Evolutionary conservation across 2,888 invertebrate genomes (phyloP).

Genomic region (Hesperia comma): DNA sequence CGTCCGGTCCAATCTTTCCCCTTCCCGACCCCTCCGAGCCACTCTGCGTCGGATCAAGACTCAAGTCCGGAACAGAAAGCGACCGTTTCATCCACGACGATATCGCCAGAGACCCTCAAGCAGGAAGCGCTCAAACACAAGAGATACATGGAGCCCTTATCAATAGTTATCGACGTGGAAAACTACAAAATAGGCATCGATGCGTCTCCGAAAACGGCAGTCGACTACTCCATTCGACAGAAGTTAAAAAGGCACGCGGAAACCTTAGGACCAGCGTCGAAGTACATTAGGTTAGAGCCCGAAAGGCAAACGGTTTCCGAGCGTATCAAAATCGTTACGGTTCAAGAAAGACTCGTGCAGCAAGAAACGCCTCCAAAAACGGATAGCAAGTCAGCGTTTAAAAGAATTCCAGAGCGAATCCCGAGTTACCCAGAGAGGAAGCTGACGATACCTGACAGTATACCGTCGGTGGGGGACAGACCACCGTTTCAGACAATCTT

Average conservation of each 20-base stretch:
- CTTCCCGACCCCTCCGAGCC: conserved; percentile 85
- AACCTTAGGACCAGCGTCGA: conserved; percentile 63
- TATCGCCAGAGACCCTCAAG: conserved; percentile 71
- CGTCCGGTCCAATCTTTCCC: conserved; percentile 72
- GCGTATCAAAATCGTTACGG: conserved; percentile 32
- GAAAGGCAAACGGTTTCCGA: conserved; percentile 37
- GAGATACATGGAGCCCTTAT: conserved; percentile 75
- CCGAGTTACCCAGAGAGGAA: conserved; percentile 53
- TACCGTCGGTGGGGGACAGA: conserved; percentile 58
- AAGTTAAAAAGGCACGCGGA: conserved; percentile 70
- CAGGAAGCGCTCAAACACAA: conserved; percentile 66
- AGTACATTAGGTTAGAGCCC: conserved; percentile 60
- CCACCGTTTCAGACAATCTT: conserved; percentile 45
- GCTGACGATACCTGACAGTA: conserved; percentile 65
- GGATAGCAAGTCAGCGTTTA: conserved; percentile 57
- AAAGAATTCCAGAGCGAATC: conserved; percentile 52
- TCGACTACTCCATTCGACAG: conserved; percentile 75
- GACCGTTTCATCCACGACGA: conserved; percentile 82
- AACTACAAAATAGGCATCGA: conserved; percentile 79
- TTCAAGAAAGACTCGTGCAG: conserved; percentile 38
- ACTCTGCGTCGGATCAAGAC: conserved; percentile 83
- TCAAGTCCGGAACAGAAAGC: conserved; percentile 80
- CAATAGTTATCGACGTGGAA: conserved; percentile 78
- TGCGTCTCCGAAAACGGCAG: conserved; percentile 76
- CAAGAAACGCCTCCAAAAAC: conserved; percentile 28